Conservation (phyloP, 2,888 invertebrate species). For the Mellilla xanthometata region DNA sequence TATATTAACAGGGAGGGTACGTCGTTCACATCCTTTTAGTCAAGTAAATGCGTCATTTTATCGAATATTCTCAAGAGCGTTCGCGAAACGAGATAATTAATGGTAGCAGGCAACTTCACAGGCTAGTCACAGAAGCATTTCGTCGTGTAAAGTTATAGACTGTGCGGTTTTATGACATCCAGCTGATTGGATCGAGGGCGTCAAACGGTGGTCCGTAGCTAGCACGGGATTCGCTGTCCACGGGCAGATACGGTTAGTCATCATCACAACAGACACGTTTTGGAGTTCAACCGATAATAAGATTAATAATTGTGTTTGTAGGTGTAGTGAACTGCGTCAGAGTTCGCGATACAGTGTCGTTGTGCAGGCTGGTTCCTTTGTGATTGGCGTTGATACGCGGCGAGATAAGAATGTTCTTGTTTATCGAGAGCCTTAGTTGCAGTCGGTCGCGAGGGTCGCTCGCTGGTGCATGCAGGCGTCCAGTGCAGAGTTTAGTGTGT, state of each 20-base stretch:
- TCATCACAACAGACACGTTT: constrained; percentile 66
- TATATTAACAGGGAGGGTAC: constrained; percentile 81
- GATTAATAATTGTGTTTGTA: constrained; percentile 46
- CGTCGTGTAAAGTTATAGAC: constrained; percentile 33
- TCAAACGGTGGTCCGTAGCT: constrained; percentile 54
- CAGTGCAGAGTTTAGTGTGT: constrained; percentile 19
- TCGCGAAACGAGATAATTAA: constrained; percentile 49
- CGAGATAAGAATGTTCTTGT: constrained; percentile 67
- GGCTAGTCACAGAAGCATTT: constrained; percentile 29
- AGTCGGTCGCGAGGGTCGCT: constrained; percentile 41
- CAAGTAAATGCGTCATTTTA: constrained; percentile 82
- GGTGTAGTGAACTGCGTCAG: constrained; percentile 52
- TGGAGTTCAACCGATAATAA: constrained; percentile 52
- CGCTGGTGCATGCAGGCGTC: constrained; percentile 23
- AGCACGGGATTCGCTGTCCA: constrained; percentile 60
- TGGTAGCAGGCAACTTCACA: constrained; percentile 33
- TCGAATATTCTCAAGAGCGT: constrained; percentile 63
- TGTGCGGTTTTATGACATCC: constrained; percentile 56
- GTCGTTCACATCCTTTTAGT: constrained; percentile 77
- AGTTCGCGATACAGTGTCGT: constrained; percentile 60
- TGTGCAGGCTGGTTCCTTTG: constrained; percentile 68
- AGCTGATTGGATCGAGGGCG: constrained; percentile 77
- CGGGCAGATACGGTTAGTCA: constrained; percentile 75
- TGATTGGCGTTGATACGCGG: constrained; percentile 60
- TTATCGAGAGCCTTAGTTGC: constrained; percentile 54